Base-by-base conservation (phyloP, 2,888 invertebrate species). In the Chymomyza caudatula region DNA sequence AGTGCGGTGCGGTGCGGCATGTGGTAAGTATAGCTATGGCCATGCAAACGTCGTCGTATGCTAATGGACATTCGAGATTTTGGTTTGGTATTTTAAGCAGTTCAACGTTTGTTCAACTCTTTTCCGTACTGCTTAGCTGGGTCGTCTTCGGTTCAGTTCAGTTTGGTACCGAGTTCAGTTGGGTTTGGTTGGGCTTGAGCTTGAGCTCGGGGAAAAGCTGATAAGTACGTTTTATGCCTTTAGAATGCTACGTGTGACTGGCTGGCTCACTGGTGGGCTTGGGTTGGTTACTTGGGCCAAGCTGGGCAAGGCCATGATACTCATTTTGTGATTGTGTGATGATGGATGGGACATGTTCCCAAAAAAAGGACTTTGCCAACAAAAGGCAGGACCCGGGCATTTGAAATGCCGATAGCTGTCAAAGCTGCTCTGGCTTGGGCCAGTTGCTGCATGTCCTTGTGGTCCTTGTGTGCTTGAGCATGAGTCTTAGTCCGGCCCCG, bases 21-120 rank as follows among this genome's bases (percentile, higher is more conserved):
- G 29, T 55, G 29, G 42, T 17, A n/a, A 42, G 22, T n/a, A n/a
- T 4, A 51, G 23, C 53, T 51, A 15, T 22, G 29, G 52, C 54
- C 61, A 37, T 11, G 62, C 5, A 29, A 4, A 37, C 4, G 47
- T 59, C 65, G 70, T 59, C 84, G 87, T 85, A 85, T 85, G 87
- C 86, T 85, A 85, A 85, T 85, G 87, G 85, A 84, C 85, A 85
- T 86, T 87, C 77, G 87, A 87, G 87, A 87, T 85, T 85, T 84
- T 77, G 80, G 84, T 81, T 83, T 76, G 86, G 82, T 83, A 87
- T 86, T 84, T 81, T 86, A 77, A 81, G 77, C 78, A 76, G 86
- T 78, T 83, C 69, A 73, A 67, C 53, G 62, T 54, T 54, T 25
- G 55, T 37, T 63, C 57, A 49, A 53, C 43, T 54, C 60, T 19